These are phyloP conservation scores for Aplocera efformata DNA, from an alignment of 2,888 invertebrate genomes.

Conservation along the genomic window DNA sequence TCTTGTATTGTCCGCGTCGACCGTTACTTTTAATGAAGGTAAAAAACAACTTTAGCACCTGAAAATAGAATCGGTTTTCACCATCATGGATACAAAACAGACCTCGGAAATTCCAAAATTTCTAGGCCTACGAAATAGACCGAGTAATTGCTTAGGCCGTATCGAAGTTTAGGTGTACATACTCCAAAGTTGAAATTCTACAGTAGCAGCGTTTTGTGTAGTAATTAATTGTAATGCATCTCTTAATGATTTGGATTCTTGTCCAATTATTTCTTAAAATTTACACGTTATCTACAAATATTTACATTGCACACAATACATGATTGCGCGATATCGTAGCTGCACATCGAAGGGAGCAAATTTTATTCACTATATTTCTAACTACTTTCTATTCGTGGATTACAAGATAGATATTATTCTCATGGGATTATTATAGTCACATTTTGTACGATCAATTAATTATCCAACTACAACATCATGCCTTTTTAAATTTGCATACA, in stretches of 20 bases:
- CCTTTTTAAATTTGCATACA: slow-evolving; percentile 5
- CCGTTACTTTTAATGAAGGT: slow-evolving; percentile 38
- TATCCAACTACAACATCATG: slow-evolving; percentile 29
- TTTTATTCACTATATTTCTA: slow-evolving; percentile 32
- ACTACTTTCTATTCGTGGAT: slow-evolving; percentile 34
- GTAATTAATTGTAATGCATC: slow-evolving; percentile 8
- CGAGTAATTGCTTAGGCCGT: slow-evolving; percentile 11
- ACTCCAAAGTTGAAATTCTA: slow-evolving; percentile 5
- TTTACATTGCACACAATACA: slow-evolving; percentile 63
- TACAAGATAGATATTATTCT: slow-evolving; percentile 52
- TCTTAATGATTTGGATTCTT: slow-evolving; percentile 44
- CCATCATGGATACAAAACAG: slow-evolving; percentile 7
- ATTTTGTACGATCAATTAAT: slow-evolving; percentile 69
- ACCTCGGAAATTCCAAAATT: slow-evolving; percentile 15
- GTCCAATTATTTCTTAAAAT: slow-evolving; percentile 67
- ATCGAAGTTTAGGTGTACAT: slow-evolving; percentile 2
- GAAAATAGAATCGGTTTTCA: slow-evolving; percentile 18
- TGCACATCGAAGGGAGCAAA: slow-evolving; percentile 71
- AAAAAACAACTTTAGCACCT: slow-evolving; percentile 39
- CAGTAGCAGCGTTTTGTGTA: slow-evolving; percentile 7
- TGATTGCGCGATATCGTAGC: slow-evolving; percentile 62
- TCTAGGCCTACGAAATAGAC: slow-evolving; percentile 18
- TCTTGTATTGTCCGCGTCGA: slow-evolving; percentile 66
- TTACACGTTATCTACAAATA: slow-evolving; percentile 53
- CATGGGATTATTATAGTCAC: slow-evolving; percentile 70